Conservation (phyloP, 2,113 vertebrate species). For the Thamnophis sirtalis region DNA sequence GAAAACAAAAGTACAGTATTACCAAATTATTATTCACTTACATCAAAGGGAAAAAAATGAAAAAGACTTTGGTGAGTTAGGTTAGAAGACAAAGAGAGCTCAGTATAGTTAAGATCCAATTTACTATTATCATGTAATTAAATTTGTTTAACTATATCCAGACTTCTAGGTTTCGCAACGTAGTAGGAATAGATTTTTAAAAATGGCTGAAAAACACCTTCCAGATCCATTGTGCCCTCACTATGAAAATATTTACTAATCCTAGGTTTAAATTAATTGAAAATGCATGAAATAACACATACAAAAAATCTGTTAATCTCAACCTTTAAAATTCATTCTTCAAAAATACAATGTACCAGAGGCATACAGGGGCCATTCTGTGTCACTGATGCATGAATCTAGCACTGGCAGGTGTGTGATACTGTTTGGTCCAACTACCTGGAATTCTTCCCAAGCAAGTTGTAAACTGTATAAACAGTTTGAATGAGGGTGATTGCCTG, state of each 20-base stretch:
- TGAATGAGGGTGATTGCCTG: slow-evolving; percentile 33
- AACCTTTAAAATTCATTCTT: slow-evolving; percentile 37
- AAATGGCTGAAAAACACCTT: not conserved
- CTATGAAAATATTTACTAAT: not conserved
- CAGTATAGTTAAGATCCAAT: too few relatives aligned
- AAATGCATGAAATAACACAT: slow-evolving; percentile 7
- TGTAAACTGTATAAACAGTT: slow-evolving; percentile 47
- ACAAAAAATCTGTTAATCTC: slow-evolving; percentile 29
- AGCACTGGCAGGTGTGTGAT: slow-evolving; percentile 42
- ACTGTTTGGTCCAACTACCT: slow-evolving; percentile 50
- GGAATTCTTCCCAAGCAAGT: slow-evolving; percentile 47
- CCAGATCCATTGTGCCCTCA: not conserved
- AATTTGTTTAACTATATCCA: not conserved
- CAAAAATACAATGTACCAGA: not conserved
- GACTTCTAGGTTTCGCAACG: not conserved
- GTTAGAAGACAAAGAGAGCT: too few relatives aligned
- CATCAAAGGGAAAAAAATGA: not conserved
- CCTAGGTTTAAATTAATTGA: slow-evolving; percentile 12
- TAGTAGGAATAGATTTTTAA: not conserved
- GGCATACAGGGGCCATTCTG: slow-evolving; percentile 51
- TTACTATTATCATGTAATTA: not conserved
- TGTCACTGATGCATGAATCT: slow-evolving; percentile 42
- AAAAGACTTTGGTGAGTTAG: not conserved
- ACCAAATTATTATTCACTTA: not conserved
- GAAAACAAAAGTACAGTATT: not conserved